These are phyloP conservation scores for Tachina fera DNA, from an alignment of 2,888 invertebrate species.

Conservation along the genomic window DNA sequence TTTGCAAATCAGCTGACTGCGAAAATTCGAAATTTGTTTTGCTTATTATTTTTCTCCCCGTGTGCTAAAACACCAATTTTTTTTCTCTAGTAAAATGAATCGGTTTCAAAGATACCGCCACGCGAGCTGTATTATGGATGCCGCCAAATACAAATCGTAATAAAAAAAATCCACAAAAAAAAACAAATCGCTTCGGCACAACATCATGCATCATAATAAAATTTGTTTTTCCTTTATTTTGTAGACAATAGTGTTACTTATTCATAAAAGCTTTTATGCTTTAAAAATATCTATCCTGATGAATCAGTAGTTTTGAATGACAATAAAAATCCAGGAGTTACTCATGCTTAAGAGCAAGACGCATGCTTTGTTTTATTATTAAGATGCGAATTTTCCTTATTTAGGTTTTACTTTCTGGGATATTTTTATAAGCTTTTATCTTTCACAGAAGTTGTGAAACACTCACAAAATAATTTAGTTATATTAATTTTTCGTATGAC, in stretches of 20 bases:
- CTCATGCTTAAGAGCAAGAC: conserved; percentile 50
- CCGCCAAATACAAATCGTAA: no score
- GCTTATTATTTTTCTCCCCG: no score
- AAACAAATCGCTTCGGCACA: no score
- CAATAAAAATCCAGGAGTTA: conserved; percentile 49
- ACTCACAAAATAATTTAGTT: conserved; percentile 7
- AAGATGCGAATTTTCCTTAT: conserved; percentile 56
- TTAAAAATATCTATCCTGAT: conserved; percentile 32
- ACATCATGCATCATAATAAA: not conserved
- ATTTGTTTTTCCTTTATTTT: conserved; percentile 1
- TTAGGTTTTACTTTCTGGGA: conserved; percentile 40
- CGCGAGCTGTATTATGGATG: no score
- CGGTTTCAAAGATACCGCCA: no score
- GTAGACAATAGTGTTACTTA: conserved; percentile 1
- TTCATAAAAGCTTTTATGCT: not conserved
- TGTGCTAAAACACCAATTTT: no score
- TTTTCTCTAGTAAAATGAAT: no score
- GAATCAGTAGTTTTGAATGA: conserved; percentile 59
- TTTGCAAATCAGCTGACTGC: no score
- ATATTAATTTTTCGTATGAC: not conserved
- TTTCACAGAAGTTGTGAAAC: conserved; percentile 15
- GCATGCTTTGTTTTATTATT: conserved; percentile 46
- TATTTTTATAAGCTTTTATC: conserved; percentile 26
- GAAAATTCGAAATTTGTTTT: no score
- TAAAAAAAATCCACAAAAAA: no score